Evolutionary conservation across 2,888 invertebrate genomes (phyloP).

Genomic region (Amblyteles armatorius): DNA sequence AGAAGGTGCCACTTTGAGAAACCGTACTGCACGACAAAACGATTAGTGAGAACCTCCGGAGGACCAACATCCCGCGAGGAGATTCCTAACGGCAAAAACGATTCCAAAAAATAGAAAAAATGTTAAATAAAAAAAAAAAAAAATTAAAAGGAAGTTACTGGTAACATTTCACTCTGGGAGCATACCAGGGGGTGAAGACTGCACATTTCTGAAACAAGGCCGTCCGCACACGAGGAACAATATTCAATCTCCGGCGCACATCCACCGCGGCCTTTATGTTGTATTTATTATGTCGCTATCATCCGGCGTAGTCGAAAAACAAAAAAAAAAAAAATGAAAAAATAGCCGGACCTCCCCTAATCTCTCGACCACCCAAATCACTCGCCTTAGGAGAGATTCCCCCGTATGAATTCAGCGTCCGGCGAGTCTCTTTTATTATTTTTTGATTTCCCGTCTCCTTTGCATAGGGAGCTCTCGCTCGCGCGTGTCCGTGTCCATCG

Average conservation of each 20-base stretch:
- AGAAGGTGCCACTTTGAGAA: slow-evolving; percentile 9
- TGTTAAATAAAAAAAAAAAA: neutral
- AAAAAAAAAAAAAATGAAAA: slow-evolving; percentile 5
- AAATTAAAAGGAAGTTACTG: neutral
- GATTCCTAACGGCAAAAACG: slow-evolving; percentile 48
- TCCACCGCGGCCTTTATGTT: slow-evolving; percentile 38
- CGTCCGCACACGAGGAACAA: neutral
- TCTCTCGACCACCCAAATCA: slow-evolving; percentile 67
- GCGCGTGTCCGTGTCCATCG: neutral
- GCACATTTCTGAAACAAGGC: neutral
- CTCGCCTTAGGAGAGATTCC: slow-evolving; percentile 66
- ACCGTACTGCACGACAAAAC: slow-evolving; percentile 47
- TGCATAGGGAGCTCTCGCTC: slow-evolving; percentile 27
- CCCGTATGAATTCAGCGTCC: slow-evolving; percentile 59
- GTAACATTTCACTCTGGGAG: slow-evolving; percentile 10
- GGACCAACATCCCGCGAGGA: slow-evolving; percentile 36
- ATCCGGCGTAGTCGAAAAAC: slow-evolving; percentile 29
- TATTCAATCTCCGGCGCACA: neutral
- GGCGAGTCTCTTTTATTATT: slow-evolving; percentile 10
- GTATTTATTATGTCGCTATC: slow-evolving; percentile 63
- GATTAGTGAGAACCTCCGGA: slow-evolving; percentile 39
- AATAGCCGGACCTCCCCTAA: slow-evolving; percentile 65
- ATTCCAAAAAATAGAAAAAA: neutral
- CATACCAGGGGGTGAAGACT: neutral
- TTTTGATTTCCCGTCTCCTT: slow-evolving; percentile 14